phyloP scores from a whole-genome alignment of 2,888 invertebrate genomes.

The Drosophila ezoana region DNA sequence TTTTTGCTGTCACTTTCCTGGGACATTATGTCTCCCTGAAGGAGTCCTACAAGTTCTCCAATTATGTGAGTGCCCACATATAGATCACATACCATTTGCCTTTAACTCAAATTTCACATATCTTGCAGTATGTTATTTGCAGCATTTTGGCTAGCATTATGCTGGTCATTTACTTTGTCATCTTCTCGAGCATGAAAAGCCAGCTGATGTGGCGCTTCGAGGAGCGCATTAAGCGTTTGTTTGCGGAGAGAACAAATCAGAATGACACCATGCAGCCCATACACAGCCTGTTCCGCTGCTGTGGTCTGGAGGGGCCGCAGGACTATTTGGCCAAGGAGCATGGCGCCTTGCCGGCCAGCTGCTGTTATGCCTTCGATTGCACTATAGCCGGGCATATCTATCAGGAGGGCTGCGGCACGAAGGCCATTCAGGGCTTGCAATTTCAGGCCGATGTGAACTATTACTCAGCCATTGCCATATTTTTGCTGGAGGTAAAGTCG shows the following conservation, averaged over 20 bases:
- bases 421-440: conserved; percentile 46
- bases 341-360: conserved; percentile 75
- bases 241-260: conserved; percentile 56
- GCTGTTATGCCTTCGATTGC: conserved; percentile 74
- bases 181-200: conserved; percentile 64
- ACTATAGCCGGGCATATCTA: conserved; percentile 63
- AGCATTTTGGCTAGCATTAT: conserved; percentile 52
- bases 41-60: conserved; percentile 74
- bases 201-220: conserved; percentile 65
- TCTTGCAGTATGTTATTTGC: conserved; percentile 57
- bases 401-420: conserved; percentile 69
- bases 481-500: conserved; percentile 62
- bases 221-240: conserved; percentile 66
- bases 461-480: conserved; percentile 59
- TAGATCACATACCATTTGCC: too few species aligned
- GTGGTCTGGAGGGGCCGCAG: conserved; percentile 75
- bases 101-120: not conserved
- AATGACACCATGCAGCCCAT: conserved; percentile 75
- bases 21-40: conserved; percentile 79
- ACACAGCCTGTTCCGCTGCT: conserved; percentile 77
- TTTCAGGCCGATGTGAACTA: conserved; percentile 64
- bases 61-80: conserved; percentile 56
- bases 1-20: conserved; percentile 68
- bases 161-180: conserved; percentile 69
- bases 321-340: conserved; percentile 69